Evolutionary conservation across 1,140 invertebrate genomes (phyloP), one percentile per base, ranked within the genome.

Genomic region (Drosophila burlai): DNA sequence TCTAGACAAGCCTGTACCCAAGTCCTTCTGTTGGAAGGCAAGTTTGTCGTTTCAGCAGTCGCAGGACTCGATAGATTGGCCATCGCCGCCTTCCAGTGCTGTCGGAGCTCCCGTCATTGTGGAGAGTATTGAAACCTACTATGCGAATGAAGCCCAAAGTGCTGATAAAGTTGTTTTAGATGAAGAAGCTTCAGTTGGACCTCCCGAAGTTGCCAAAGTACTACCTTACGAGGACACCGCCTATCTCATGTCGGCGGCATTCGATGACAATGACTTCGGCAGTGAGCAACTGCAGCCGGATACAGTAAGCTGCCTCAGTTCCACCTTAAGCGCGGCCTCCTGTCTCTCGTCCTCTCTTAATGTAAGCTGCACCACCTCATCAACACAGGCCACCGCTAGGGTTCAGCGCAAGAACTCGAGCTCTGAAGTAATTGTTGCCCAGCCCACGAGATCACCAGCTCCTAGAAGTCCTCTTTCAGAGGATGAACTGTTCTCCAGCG

Each of bases 41-140:
- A 91, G 90, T 34, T 74, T 90, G 74, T 82, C 86, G 4, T 92
- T 93, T 34, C 92, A 92, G 31, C 92, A 92, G 54, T 92, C 90
- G 66, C 83, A 89, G 46, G 95, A 95, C 64, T 96, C 96, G 5
- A 96, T 97, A 76, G 95, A 96, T 69, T 96, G 96, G 96, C 96
- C 96, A 4, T 96, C 96, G 15, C 96, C 96, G 2, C 96, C 96
- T 2, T 96, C 96, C 15, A 96, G 95, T 54, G 94, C 96, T 21
- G 91, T 96, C 29, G 95, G 95, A 15, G 95, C 95, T 5, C 94
- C 95, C 6, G 93, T 96, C 18, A 93, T 96, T 15, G 94, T 97
- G n/a, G 96, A 96, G 85, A 96, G 96, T 87, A 95, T 97, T n/a
- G 96, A 97, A 93, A 97, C 97, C 31, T 97, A 96, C 91, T 97